phyloP scores from a whole-genome alignment of 1,140 invertebrate genomes.

The Manduca sexta region DNA sequence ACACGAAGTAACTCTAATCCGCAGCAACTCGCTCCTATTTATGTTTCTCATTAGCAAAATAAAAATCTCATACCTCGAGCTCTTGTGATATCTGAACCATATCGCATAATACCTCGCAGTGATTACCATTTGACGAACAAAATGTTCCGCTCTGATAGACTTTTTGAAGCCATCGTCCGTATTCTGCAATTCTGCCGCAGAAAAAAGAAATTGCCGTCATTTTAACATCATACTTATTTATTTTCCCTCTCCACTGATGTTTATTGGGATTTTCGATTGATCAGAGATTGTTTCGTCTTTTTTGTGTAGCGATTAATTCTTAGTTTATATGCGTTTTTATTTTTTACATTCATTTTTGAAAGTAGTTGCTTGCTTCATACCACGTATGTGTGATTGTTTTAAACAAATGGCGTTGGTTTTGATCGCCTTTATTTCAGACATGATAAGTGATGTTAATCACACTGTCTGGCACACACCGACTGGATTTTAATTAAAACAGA shows the following conservation, averaged over 20 bases:
- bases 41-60: too few species aligned
- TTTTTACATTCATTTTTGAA: background rate
- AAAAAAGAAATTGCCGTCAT: slow-evolving; percentile 45
- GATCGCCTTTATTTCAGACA: too few species aligned
- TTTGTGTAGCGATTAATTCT: background rate
- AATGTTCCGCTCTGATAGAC: slow-evolving; percentile 56
- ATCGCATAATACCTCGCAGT: slow-evolving; percentile 55
- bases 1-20: too few species aligned
- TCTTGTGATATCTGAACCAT: slow-evolving; percentile 67
- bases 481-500: too few species aligned
- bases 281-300: slow-evolving; percentile 6
- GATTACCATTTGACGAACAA: slow-evolving; percentile 67
- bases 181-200: slow-evolving; percentile 25
- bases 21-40: too few species aligned
- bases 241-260: slow-evolving; percentile 15
- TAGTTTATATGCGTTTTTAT: background rate
- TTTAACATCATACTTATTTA: slow-evolving; percentile 31
- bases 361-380: too few species aligned
- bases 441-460: too few species aligned
- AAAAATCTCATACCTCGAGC: too few species aligned
- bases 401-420: too few species aligned
- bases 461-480: too few species aligned
- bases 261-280: slow-evolving; percentile 18
- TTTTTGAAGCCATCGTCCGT: slow-evolving; percentile 46
- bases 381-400: too few species aligned